Base-by-base conservation (phyloP, 2,113 vertebrate genomes). In the Hippocampus mohnikei region DNA sequence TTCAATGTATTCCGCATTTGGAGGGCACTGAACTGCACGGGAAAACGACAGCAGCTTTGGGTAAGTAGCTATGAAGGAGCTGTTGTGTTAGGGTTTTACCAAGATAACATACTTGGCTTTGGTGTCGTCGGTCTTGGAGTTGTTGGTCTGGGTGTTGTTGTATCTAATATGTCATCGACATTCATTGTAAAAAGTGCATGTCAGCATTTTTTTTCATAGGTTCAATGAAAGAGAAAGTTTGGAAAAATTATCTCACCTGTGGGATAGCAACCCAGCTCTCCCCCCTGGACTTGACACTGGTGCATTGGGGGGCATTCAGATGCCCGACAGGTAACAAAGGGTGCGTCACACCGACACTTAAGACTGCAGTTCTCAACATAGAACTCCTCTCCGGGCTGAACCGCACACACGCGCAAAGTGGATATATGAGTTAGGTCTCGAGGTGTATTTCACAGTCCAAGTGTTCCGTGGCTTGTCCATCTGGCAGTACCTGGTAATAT, bases 231-330 rank as follows among this genome's bases (percentile, higher is more conserved):
- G 16, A 16, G 46, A 48, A 48, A 44, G 11, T 2, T 44, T 44
- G 42, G 13, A n/a, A 25, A 25, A 12, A 1, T 27, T 2, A 21
- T 73, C 85, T 89, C 72, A 94, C 93, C 77, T 18, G 67, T 78
- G 29, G 92, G 91, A 77, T 91, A 91, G 75, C 92, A 93, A 70
- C 89, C 93, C 27, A 92, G 81, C 11, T 82, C 59, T 69, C 93
- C 92, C n/a, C 77, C 75, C 76, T 88, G 84, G 9, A 88, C 53
- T 66, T 86, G 85, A 70, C 92, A 93, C 70, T 89, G 72, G 1
- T 93, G 88, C 80, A 80, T 69, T 2, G 88, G 81, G 5, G 91
- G 89, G 18, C 93, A 92, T 0, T 83, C 75, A 37, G 75, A 72
- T 40, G 84, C 46, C 5, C 0, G 9, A 48, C 92, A 93, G 42